These are phyloP conservation scores for Acinonyx jubatus DNA, from an alignment of 2,113 vertebrate genomes.

Conservation along the genomic window DNA sequence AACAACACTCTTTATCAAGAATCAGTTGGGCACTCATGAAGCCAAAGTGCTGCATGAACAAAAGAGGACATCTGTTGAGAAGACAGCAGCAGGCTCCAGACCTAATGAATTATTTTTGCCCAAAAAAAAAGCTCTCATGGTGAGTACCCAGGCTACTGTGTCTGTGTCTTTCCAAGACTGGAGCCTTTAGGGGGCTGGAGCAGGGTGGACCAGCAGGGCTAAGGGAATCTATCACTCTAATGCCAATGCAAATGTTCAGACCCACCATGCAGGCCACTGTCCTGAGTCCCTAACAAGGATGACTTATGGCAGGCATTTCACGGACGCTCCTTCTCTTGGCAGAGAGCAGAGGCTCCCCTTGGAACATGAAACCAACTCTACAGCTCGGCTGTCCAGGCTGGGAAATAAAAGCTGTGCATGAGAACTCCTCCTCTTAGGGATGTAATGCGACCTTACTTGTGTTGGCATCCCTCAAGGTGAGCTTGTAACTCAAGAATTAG, in stretches of 20 bases:
- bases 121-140: constrained; percentile 47
- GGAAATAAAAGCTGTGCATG: not conserved
- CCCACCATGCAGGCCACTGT: not conserved
- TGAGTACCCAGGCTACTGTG: constrained; percentile 26
- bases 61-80: constrained; percentile 63
- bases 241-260: not conserved
- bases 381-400: not conserved
- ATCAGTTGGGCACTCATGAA: constrained; percentile 12
- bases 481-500: not conserved
- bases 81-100: constrained; percentile 40
- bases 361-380: not conserved
- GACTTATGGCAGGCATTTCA: not conserved
- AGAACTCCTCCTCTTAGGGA: not conserved
- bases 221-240: constrained; percentile 40
- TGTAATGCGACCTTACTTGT: not conserved
- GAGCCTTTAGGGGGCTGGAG: not conserved
- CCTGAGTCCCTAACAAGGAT: not conserved
- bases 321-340: not conserved
- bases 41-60: constrained; percentile 51
- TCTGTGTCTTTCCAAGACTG: constrained; percentile 42
- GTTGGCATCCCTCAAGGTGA: not conserved
- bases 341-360: not conserved
- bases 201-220: not conserved
- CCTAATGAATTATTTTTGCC: constrained; percentile 63
- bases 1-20: constrained; percentile 68